Conservation (phyloP, 2,797 vertebrate species). For the Poecilia wingei region DNA sequence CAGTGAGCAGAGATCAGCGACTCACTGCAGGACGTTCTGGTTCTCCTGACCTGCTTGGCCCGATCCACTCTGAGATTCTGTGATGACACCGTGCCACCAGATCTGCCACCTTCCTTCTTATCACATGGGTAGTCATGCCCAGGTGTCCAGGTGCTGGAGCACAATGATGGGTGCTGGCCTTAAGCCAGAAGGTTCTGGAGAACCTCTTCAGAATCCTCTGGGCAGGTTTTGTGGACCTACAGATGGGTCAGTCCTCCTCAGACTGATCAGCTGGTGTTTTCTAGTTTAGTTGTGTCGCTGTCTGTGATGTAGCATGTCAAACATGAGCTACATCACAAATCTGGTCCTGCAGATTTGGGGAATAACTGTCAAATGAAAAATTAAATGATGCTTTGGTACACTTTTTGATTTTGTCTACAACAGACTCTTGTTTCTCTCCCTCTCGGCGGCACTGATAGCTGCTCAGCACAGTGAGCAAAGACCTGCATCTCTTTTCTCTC, state of each 20-base stretch:
- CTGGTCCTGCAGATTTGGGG: background rate
- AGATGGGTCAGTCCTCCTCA: background rate
- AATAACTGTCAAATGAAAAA: too few species aligned
- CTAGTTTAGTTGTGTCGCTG: background rate
- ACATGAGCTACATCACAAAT: background rate
- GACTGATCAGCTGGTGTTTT: background rate
- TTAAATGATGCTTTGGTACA: background rate
- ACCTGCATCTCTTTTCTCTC: too few species aligned
- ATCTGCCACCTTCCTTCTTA: background rate
- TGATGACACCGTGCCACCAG: background rate
- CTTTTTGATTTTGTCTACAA: background rate
- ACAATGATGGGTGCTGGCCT: background rate
- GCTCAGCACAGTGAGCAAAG: too few species aligned
- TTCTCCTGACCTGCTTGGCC: background rate
- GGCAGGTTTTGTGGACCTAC: background rate
- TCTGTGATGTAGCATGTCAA: background rate
- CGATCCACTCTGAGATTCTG: background rate
- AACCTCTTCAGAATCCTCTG: background rate
- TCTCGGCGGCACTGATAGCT: background rate
- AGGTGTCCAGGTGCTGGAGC: background rate
- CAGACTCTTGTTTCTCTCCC: background rate
- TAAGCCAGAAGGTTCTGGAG: background rate
- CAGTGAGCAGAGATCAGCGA: background rate
- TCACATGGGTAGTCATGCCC: background rate
- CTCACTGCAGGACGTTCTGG: background rate